Evolutionary conservation across 2,797 vertebrate species (phyloP), one percentile per base, ranked within the genome.

Genomic region (Argya squamiceps): DNA sequence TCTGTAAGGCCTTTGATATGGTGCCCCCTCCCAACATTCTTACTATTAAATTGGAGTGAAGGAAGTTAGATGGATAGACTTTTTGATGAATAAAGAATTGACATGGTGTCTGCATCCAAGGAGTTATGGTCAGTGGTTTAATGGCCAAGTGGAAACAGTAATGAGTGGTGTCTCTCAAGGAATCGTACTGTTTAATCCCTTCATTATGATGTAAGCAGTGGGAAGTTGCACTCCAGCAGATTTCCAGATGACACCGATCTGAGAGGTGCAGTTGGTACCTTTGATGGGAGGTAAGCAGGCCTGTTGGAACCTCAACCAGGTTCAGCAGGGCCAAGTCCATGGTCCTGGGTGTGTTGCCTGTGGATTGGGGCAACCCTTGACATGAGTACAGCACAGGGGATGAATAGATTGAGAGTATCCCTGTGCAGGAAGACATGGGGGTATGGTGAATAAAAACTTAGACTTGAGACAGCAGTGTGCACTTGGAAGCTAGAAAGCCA

Each of bases 381-480:
- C 3, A 17, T 21, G n/a, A 37, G 4, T 78, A 16, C 23, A 37
- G 15, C 0, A 0, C 2, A 2, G 7, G 14, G 10, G 4, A 21
- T 83, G 23, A 56, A 37, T 50, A 29, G 8, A 30, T 30, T 30
- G 19, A 37, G 67, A 58, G 36, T 29, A 43, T 14, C 27, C 9
- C 14, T 63, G 9, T 49, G 24, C 29, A 58, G 37, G 37, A 62
- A 32, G 23, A 39, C 14, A 18, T 63, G 12, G 1, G 9, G 22
- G 3, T 43, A 24, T 58, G 19, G 50, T 37, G 43, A 44, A 34
- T 69, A 36, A 49, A 69, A n/a, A 37, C 32, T 15, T 30, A 4
- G 5, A 9, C 15, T 11, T 71, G 36, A 50, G 50, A 27, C 11
- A 41, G 22, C 27, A 41, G 12, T 37, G 26, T 56, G 36, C 3